Evolutionary conservation across 2,113 vertebrate species (phyloP).

Genomic region (Oenanthe melanoleuca): DNA sequence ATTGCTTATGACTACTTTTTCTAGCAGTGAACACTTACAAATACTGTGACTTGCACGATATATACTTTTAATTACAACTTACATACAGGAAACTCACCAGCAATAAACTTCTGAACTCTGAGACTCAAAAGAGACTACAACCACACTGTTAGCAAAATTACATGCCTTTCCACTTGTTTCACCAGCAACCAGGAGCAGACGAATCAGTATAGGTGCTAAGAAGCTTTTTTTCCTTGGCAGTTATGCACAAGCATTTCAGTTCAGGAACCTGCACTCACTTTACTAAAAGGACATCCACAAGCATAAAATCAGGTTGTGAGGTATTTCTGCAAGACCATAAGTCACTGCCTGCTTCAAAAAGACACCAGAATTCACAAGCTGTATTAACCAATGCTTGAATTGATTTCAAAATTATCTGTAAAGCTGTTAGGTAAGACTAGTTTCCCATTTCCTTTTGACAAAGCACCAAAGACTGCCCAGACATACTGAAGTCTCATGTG

Average conservation of each 20-base stretch:
- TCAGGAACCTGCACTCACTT: background rate
- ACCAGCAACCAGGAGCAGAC: background rate
- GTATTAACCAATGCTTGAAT: background rate
- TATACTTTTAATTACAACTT: accelerated
- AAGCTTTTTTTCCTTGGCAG: accelerated
- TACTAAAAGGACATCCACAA: background rate
- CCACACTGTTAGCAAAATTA: background rate
- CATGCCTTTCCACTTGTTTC: background rate
- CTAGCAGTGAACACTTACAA: background rate
- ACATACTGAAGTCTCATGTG: accelerated
- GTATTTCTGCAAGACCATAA: background rate
- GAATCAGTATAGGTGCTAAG: accelerated
- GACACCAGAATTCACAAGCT: background rate
- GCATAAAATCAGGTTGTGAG: background rate
- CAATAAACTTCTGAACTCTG: background rate
- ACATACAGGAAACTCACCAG: background rate
- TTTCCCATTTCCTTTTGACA: background rate
- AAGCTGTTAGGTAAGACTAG: too few relatives aligned
- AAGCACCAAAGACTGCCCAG: background rate
- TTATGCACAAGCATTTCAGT: background rate
- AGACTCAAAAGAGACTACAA: background rate
- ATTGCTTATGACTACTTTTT: background rate
- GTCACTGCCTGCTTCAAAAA: background rate
- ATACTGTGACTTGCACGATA: accelerated
- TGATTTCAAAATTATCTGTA: background rate